A percentile compares a stretch with the other conserved stretches of the same genome.
Conservation (phyloP, 1,140 invertebrate genomes). For the Monomorium pharaonis region DNA sequence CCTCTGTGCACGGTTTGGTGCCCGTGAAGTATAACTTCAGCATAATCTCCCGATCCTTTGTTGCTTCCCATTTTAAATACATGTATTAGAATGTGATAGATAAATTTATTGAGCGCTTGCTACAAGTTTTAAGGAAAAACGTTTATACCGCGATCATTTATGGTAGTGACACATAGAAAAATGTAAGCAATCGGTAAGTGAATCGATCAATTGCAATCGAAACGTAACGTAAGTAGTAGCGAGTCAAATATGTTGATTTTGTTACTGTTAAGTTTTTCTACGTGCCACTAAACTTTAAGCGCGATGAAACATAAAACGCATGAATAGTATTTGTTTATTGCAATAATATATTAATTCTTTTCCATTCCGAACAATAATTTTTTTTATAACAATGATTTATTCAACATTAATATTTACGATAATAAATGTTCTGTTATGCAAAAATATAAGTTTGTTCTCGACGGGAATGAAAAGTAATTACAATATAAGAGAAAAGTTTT, state of each 20-base stretch:
- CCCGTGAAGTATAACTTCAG: background rate
- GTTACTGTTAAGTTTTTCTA: too few species aligned
- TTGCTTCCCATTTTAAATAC: conserved; percentile 30
- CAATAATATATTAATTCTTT: background rate
- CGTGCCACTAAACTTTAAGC: too few species aligned
- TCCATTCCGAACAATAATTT: background rate
- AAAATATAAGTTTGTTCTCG: background rate
- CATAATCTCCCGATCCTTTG: conserved; percentile 19
- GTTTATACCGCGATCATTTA: too few species aligned
- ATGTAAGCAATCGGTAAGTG: too few species aligned
- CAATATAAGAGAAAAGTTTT: background rate
- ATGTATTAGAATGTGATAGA: conserved; percentile 6
- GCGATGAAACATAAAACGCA: background rate
- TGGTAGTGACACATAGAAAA: too few species aligned
- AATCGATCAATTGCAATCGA: too few species aligned
- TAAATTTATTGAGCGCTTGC: background rate
- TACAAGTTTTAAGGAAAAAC: background rate
- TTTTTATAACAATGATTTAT: background rate
- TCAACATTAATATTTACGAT: background rate
- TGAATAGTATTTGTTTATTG: background rate
- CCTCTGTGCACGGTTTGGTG: background rate
- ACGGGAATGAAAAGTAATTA: background rate
- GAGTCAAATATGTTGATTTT: too few species aligned
- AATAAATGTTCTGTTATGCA: background rate
- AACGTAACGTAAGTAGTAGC: too few species aligned